Base-by-base conservation (phyloP, 2,888 invertebrate species). In the Furcula furcula region DNA sequence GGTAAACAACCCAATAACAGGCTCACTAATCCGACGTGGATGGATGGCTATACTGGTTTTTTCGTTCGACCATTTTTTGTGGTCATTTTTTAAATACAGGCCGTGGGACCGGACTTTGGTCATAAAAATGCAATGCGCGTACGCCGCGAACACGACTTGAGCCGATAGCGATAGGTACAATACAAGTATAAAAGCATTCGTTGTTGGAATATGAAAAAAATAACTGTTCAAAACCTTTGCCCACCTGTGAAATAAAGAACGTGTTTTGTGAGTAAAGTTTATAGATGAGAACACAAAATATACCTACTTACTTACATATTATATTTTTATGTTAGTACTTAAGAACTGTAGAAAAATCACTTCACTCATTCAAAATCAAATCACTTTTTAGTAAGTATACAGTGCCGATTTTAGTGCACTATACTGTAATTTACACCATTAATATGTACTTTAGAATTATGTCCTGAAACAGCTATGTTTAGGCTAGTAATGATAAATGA, bases 91-190 rank as follows among this genome's bases (percentile, higher is more conserved):
- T 51, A 60, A n/a, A 68, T 36, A 62, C 52, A 42, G 52, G 57
- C 59, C 70, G 69, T 72, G 66, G 46, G 72, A 75, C 65, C 66
- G 60, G 62, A 54, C 55, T 48, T 43, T 33, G 48, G 45, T 48
- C 62, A 55, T 72, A 66, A 69, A 76, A 74, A 76, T 78, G 76
- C 76, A 72, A 70, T 54, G 60, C 62, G 62, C 70, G 73, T 71
- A 65, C 54, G 46, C 40, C 46, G 46, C 43, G 49, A 46, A 53
- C 51, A 48, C 50, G 43, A 51, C 46, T 37, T 46, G 44, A 45
- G 45, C 39, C 51, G 51, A 55, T 54, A n/a, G n/a, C n/a, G n/a
- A n/a, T 56, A 53, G 47, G 50, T 12, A 42, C 45, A 41, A 47
- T 55, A 42, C 9, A 18, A 53, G 42, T 38, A n/a, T n/a, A 40